phyloP scores from a whole-genome alignment of 92 coral and sea anemone species.

The Phymanthus crucifer region DNA sequence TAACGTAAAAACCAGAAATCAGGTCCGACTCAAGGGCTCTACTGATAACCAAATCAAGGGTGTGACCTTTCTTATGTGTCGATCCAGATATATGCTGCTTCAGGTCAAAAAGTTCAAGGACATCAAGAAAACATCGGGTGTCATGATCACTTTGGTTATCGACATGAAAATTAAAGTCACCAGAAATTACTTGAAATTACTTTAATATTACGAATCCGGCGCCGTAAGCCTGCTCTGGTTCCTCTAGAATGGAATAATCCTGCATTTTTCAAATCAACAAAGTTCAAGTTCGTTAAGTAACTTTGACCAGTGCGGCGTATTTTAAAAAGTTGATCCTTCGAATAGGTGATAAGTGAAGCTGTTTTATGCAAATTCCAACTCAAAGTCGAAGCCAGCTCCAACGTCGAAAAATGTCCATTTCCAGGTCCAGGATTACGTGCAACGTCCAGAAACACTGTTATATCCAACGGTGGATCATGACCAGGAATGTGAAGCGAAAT shows the following conservation, averaged over 20 bases:
- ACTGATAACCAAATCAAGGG: too few species aligned
- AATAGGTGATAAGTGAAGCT: slow-evolving; percentile 14
- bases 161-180: too few species aligned
- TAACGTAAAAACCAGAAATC: too few species aligned
- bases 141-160: too few species aligned
- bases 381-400: too few species aligned
- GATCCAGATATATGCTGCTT: too few species aligned
- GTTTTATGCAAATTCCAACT: too few species aligned
- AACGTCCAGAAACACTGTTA: slow-evolving; percentile 34
- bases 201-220: not conserved
- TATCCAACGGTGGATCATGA: slow-evolving; percentile 41
- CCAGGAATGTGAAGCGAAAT: slow-evolving; percentile 37
- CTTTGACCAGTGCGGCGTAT: slow-evolving; percentile 1
- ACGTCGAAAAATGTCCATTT: not conserved
- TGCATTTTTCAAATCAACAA: not conserved
- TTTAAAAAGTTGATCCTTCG: slow-evolving; percentile 14
- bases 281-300: not conserved
- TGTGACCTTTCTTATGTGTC: too few species aligned
- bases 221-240: not conserved
- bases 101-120: too few species aligned
- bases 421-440: slow-evolving; percentile 31
- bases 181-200: too few species aligned
- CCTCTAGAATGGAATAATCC: not conserved
- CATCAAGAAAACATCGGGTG: too few species aligned
- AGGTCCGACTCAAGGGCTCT: too few species aligned